A percentile compares a stretch with the other conserved stretches of the same genome.
Conservation (phyloP, 2,113 vertebrate genomes). For the Istiophorus platypterus region DNA sequence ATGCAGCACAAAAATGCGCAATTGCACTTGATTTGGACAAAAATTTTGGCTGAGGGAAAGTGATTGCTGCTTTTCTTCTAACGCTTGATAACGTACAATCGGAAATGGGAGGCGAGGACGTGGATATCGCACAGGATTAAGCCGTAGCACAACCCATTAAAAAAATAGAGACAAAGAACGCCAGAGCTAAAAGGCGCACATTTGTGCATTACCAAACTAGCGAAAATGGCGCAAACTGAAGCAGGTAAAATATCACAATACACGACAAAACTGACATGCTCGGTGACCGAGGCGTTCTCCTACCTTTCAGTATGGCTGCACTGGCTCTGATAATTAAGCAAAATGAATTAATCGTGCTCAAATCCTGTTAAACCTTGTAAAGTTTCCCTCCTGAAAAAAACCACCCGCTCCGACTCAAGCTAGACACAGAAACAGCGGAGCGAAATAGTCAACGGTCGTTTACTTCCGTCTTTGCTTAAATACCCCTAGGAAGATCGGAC, state of each 20-base stretch:
- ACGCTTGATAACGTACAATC: neutral
- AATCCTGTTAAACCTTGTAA: slow-evolving; percentile 85
- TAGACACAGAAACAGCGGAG: slow-evolving; percentile 44
- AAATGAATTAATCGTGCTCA: slow-evolving; percentile 74
- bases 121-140: neutral
- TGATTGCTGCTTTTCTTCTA: neutral
- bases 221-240: slow-evolving; percentile 82
- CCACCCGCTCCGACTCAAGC: slow-evolving; percentile 83
- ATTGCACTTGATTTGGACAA: slow-evolving; percentile 70
- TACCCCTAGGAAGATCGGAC: slow-evolving; percentile 20
- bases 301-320: slow-evolving; percentile 80
- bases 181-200: slow-evolving; percentile 82
- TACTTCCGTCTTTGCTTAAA: slow-evolving; percentile 76
- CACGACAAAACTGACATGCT: slow-evolving; percentile 18
- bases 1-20: slow-evolving; percentile 82
- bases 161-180: slow-evolving; percentile 84
- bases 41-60: slow-evolving; percentile 28
- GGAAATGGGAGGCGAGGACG: neutral
- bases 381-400: slow-evolving; percentile 90
- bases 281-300: slow-evolving; percentile 14
- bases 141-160: slow-evolving; percentile 51
- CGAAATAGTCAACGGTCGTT: slow-evolving; percentile 38
- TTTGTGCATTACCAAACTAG: slow-evolving; percentile 82
- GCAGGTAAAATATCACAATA: slow-evolving; percentile 62
- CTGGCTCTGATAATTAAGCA: slow-evolving; percentile 69